Conservation (phyloP, 2,113 vertebrate genomes). For the Gavialis gangeticus region DNA sequence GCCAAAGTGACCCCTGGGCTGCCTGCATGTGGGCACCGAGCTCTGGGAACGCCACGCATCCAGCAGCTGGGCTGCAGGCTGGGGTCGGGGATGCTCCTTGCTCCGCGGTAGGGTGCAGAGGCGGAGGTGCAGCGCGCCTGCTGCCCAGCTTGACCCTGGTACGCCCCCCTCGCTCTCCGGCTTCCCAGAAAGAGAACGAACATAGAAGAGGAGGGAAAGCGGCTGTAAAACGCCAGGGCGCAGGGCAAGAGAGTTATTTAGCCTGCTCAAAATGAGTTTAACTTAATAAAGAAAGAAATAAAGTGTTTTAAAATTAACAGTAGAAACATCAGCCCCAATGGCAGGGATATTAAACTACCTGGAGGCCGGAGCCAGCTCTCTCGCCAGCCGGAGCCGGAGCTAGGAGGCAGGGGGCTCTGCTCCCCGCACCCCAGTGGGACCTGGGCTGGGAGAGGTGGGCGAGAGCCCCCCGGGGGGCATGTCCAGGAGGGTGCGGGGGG, state of each 20-base stretch:
- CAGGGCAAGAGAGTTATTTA: background rate
- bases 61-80: background rate
- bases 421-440: fast-evolving
- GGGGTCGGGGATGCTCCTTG: background rate
- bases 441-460: fast-evolving
- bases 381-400: fast-evolving
- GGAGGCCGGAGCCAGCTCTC: background rate
- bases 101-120: background rate
- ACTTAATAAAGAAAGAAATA: conserved; percentile 43
- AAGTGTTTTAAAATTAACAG: conserved; percentile 36
- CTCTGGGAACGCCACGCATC: background rate
- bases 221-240: fast-evolving
- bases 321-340: background rate
- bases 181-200: background rate
- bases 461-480: fast-evolving
- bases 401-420: fast-evolving
- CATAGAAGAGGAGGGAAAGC: background rate
- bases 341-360: background rate
- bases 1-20: background rate
- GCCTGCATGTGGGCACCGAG: background rate
- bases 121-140: no score
- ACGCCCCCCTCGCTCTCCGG: background rate
- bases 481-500: background rate
- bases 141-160: background rate
- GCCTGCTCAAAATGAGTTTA: background rate